Percentiles rank a stretch among this genome's conserved stretches.
Evolutionary conservation across 1,140 invertebrate genomes (phyloP).

Genomic region (Polypedilum vanderplanki): DNA sequence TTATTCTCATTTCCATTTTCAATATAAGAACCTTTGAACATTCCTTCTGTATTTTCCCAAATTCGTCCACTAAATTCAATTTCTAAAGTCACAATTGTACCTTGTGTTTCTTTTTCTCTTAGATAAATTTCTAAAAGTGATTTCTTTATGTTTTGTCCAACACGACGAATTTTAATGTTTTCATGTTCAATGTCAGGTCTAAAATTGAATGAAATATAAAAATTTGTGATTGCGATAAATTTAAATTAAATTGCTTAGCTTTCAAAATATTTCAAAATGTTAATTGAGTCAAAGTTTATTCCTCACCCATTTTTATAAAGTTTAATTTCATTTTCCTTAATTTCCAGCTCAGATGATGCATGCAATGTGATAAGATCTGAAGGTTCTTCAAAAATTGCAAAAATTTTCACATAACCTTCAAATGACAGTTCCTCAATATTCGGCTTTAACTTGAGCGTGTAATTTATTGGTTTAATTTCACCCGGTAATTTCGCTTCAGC

Average conservation of each 20-base stretch:
- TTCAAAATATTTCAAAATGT: too few relatives aligned
- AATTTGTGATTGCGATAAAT: too few relatives aligned
- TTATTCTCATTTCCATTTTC: constrained; percentile 46
- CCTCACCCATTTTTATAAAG: constrained; percentile 31
- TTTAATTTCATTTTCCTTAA: constrained; percentile 44
- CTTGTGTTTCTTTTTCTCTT: constrained; percentile 46
- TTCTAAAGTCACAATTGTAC: constrained; percentile 47
- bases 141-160: constrained; percentile 47
- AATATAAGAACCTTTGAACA: constrained; percentile 55
- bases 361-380: constrained; percentile 55
- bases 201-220: background rate
- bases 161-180: constrained; percentile 34
- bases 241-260: too few relatives aligned
- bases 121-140: constrained; percentile 50
- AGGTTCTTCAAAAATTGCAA: constrained; percentile 50
- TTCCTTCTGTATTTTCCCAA: constrained; percentile 49
- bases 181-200: constrained; percentile 28
- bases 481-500: constrained; percentile 51
- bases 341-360: constrained; percentile 52
- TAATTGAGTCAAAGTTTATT: constrained; percentile 33
- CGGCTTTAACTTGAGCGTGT: constrained; percentile 55
- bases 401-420: constrained; percentile 54
- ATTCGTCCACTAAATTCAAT: constrained; percentile 54
- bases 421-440: constrained; percentile 52
- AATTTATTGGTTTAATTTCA: constrained; percentile 52